Evolutionary conservation across 1,140 invertebrate species (phyloP), one percentile per base, ranked within the genome.

Genomic region (Branchinecta lindahli): DNA sequence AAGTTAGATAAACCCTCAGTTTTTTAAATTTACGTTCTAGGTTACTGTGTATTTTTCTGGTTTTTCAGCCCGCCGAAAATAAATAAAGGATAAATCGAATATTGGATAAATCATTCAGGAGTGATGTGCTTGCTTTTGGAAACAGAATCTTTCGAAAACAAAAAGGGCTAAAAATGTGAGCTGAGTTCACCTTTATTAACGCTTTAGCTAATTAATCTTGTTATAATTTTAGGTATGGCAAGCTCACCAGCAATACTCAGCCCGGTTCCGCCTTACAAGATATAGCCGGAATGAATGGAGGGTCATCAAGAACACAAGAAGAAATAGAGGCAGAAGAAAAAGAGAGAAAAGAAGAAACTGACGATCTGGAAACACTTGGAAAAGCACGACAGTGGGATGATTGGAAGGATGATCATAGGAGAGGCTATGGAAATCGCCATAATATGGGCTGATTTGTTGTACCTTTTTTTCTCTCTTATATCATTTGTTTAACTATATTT

Each of bases 321-420:
- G 85, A 87, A 69, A 78, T 80, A 72, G 83, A 85, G 71, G 79
- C 82, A 44, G 78, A 79, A 46, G 79, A 83, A 70, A 82, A 85
- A 73, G 87, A 91, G 74, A 78, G 80, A 18, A 80, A 85, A 73
- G 80, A 84, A 68, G 88, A 91, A 74, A 77, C 80, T n/a, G 92
- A 94, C 76, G 87, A 95, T 82, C 81, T 84, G 2, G 88, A 89
- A 72, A 79, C 83, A 73, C 76, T 92, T 68, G 82, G 79, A 7
- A 83, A 84, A 72, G 80, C 85, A 74, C 82, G 90, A 68, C 83
- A 83, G 70, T 88, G 87, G 84, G 94, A 97, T 79, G 94, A 96
- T 73, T 96, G 89, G 77, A 96, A 94, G 79, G 94, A 96, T 82
- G 87, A 86, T 45, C 89, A 94, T 77, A 85, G 88, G 68, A 80